These are phyloP conservation scores for Strigamia maritima DNA, from an alignment of 2,888 invertebrate species.

Conservation along the genomic window DNA sequence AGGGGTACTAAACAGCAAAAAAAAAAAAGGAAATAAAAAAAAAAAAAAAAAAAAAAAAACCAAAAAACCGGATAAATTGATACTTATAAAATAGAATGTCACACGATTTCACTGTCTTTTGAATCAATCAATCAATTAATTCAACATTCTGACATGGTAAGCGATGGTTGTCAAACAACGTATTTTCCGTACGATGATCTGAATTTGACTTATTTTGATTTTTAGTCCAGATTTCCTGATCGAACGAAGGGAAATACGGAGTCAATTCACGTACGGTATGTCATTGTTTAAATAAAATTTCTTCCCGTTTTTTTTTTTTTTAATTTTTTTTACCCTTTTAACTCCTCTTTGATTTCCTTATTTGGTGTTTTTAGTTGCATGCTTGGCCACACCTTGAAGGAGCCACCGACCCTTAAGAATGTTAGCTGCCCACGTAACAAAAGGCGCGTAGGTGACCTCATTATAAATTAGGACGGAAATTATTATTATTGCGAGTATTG, in stretches of 20 bases:
- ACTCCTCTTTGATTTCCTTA: not conserved
- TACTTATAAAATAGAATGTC: too few relatives aligned
- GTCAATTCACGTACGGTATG: too few relatives aligned
- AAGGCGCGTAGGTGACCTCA: conserved; percentile 20
- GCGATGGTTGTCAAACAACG: too few relatives aligned
- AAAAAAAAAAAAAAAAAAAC: not conserved
- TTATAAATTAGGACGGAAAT: conserved; percentile 31
- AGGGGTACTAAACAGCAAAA: not conserved
- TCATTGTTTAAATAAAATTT: not conserved
- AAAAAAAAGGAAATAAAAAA: not conserved
- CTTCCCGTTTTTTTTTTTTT: not conserved
- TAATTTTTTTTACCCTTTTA: not conserved
- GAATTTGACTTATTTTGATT: too few relatives aligned
- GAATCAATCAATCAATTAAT: too few relatives aligned
- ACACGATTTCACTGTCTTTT: too few relatives aligned
- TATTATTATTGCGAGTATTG: not conserved
- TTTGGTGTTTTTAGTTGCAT: conserved; percentile 2
- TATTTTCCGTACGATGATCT: too few relatives aligned
- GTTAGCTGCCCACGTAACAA: conserved; percentile 30
- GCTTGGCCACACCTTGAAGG: conserved; percentile 14
- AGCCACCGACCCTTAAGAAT: conserved; percentile 31
- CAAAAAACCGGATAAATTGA: too few relatives aligned
- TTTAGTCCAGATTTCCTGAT: too few relatives aligned
- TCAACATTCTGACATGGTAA: too few relatives aligned
- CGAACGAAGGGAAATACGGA: too few relatives aligned